Evolutionary conservation across 1,140 invertebrate genomes (phyloP).

Genomic region (Uloborus diversus): DNA sequence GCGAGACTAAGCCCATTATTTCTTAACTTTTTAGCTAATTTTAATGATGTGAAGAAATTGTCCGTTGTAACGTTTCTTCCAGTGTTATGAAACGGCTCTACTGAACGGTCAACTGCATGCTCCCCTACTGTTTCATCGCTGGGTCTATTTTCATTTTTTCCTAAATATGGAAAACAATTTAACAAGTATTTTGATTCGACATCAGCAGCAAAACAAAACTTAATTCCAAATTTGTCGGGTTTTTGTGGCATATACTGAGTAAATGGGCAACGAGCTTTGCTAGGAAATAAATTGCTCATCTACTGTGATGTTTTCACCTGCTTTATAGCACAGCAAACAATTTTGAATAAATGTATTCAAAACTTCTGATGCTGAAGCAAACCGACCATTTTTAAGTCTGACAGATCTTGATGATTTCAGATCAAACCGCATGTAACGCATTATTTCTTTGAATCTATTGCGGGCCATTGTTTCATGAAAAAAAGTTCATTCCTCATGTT

Average conservation of each 20-base stretch:
- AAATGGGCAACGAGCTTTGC: constrained; percentile 28
- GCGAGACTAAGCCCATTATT: too few species aligned
- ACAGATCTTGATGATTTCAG: constrained; percentile 10
- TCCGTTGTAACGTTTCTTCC: too few species aligned
- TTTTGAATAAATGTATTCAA: constrained; percentile 49
- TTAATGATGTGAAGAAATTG: constrained; percentile 41
- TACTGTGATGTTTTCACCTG: too few species aligned
- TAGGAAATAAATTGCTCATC: constrained; percentile 51
- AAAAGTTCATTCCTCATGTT: background rate
- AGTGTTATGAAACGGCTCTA: background rate
- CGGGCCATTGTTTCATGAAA: constrained; percentile 5
- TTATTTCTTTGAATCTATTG: background rate
- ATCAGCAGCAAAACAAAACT: too few species aligned
- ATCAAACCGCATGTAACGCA: constrained; percentile 47
- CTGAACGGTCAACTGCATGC: background rate
- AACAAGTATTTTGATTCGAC: constrained; percentile 52
- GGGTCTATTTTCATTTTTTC: too few species aligned
- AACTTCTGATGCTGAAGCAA: constrained; percentile 31
- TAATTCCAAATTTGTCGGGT: too few species aligned
- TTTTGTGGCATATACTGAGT: too few species aligned
- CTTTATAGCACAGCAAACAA: too few species aligned
- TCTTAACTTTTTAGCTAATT: constrained; percentile 19
- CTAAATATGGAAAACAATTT: constrained; percentile 43
- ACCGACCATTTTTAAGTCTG: constrained; percentile 12
- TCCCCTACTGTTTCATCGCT: background rate